Evolutionary conservation across 2,113 vertebrate species (phyloP), one percentile per base, ranked within the genome.

Genomic region (Uropsilus gracilis): DNA sequence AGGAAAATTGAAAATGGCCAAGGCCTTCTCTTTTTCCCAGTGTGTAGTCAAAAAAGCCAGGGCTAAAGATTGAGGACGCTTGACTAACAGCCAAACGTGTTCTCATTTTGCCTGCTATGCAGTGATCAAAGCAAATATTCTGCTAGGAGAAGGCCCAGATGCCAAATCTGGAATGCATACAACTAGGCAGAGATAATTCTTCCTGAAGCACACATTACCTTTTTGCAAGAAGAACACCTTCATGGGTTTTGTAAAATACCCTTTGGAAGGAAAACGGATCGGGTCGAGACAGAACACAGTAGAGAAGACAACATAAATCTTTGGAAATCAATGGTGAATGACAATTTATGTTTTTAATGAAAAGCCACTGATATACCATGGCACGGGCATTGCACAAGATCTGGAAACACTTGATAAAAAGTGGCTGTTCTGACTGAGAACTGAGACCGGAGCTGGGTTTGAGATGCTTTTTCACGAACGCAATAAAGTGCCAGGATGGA

Each of bases 321-420:
- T 82, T 77, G 63, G 77, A 73, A 92, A 97, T 95, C 95, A 72
- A 90, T 94, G 86, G 55, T 96, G 92, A 94, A 57, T 3, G 7
- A 78, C 94, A 88, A 96, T 94, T 94, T 92, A 59, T 95, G 91
- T 95, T 95, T 77, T 83, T 89, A 96, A 97, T 97, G 89, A 92
- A 97, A 96, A 94, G 94, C 86, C 80, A 64, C 72, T 53, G 88
- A 85, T 89, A 95, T 68, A 64, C 66, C 85, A 72, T 2, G 80
- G 72, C 81, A 61, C 26, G 68, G 46, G 76, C 63, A 94, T 90
- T 90, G 59, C 63, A 53, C 7, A 68, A 73, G 94, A 95, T 68
- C 77, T 48, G 63, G 75, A 59, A 78, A 90, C 63, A 72, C 73
- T 89, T 82, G 46, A 89, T 75, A 92, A 86, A 44, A 95, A 89